Percentiles rank a stretch among this genome's conserved stretches.
Evolutionary conservation across 2,797 vertebrate genomes (phyloP).

Genomic region (Gorsachius magnificus): DNA sequence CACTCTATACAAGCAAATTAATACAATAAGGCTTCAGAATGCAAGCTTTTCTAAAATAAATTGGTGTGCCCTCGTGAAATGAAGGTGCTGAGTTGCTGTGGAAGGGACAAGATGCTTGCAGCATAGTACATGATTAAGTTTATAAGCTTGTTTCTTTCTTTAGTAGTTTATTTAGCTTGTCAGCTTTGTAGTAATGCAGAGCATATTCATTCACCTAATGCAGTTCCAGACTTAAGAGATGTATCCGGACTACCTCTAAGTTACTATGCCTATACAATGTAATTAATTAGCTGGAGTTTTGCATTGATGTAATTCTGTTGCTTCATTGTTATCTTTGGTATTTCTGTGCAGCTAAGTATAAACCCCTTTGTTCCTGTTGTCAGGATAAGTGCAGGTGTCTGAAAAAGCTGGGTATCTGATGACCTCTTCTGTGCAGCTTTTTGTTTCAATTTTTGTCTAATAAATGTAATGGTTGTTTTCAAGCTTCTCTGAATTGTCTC

Average conservation of each 20-base stretch:
- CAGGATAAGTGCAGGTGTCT: background rate
- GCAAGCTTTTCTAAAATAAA: background rate
- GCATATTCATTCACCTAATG: background rate
- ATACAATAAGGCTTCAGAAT: background rate
- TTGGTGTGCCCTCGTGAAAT: background rate
- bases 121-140: background rate
- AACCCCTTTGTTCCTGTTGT: background rate
- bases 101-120: background rate
- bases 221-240: background rate
- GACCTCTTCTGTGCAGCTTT: background rate
- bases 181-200: background rate
- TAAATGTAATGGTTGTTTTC: background rate
- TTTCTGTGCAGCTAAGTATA: background rate
- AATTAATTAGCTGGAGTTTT: background rate
- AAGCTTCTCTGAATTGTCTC: background rate
- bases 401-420: background rate
- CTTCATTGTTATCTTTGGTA: background rate
- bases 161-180: background rate
- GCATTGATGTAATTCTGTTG: background rate
- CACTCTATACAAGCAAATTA: background rate
- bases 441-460: background rate
- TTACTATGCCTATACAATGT: background rate
- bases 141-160: background rate
- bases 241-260: background rate
- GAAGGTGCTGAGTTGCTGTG: background rate